Base-by-base conservation (phyloP, 2,888 invertebrate genomes). In the Brenthis daphne region DNA sequence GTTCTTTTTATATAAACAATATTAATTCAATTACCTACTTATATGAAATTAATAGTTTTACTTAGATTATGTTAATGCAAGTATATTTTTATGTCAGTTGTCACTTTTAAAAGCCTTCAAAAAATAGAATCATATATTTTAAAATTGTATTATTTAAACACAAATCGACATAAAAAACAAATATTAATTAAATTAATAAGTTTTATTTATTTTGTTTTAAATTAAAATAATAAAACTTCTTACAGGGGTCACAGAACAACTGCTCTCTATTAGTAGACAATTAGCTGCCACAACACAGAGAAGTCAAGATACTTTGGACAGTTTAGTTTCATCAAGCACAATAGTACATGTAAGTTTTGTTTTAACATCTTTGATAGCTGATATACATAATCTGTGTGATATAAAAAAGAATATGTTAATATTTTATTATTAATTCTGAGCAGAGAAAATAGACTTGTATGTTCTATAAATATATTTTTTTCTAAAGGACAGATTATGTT, bases 271-370 rank as follows among this genome's bases (percentile, higher is more conserved):
- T 74, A 97, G 98, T 74, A 94, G 97, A 74, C 96, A 97, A 82
- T 92, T 99, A 76, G 96, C 98, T 0, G 96, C 97, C 77, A 98
- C 98, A 1, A 96, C 97, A 14, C 95, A 97, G 79, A 94, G 96
- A 79, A 98, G 98, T 88, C 97, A 97, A 63, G 94, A 96, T 61
- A 98, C 98, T 0, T 90, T 98, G 71, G 97, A 97, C 71, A 95
- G 94, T 20, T 89, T 99, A 67, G 94, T 94, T 0, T 93, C 94
- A 47, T 96, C 96, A 16, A 96, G 96, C 71, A 94, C 95, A 73
- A 94, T 94, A 71, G 95, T 96, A 0, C 89, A 92, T 84, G 91
- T 90, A 76, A 85, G 87, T 82, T n/a, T 65, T 33, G 11, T 29
- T 33, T 16, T 20, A 48, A 3, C 4, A 53, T 20, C 3, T 24